phyloP scores from a whole-genome alignment of 2,888 invertebrate species.

The Amiota mariae region DNA sequence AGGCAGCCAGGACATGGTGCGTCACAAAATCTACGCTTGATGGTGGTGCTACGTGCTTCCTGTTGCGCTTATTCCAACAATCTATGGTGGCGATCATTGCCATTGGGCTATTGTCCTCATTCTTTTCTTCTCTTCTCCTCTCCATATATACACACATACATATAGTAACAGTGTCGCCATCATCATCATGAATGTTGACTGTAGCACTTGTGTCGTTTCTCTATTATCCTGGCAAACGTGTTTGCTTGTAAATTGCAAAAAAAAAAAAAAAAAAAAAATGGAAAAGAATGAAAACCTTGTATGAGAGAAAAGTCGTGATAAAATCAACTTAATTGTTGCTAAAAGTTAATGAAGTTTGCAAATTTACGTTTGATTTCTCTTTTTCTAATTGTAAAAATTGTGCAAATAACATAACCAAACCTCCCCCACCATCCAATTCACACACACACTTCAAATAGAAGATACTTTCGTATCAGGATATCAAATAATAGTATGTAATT shows the following conservation, averaged over 20 bases:
- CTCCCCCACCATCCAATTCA: too few relatives aligned
- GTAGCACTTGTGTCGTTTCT: constrained; percentile 19
- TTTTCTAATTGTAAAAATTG: constrained; percentile 19
- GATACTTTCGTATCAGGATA: too few relatives aligned
- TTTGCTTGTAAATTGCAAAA: constrained; percentile 40
- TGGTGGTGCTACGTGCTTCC: constrained; percentile 26
- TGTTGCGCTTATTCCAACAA: constrained; percentile 21
- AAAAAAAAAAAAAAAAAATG: not conserved
- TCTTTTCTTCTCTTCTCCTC: not conserved
- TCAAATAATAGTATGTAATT: too few relatives aligned
- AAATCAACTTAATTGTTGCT: constrained; percentile 57
- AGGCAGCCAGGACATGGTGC: not conserved
- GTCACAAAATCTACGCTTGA: not conserved
- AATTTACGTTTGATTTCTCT: constrained; percentile 34
- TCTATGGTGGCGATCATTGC: not conserved
- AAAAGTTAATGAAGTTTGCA: constrained; percentile 60
- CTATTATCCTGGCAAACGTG: constrained; percentile 27
- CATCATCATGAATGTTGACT: constrained; percentile 12
- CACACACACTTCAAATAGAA: too few relatives aligned
- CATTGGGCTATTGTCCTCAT: not conserved
- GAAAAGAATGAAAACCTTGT: too few relatives aligned
- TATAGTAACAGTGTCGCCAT: constrained; percentile 10
- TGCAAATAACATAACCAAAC: not conserved
- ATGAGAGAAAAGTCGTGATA: too few relatives aligned
- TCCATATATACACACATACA: not conserved